phyloP scores from a whole-genome alignment of 1,140 invertebrate species.

The Anagrus nilaparvatae region DNA sequence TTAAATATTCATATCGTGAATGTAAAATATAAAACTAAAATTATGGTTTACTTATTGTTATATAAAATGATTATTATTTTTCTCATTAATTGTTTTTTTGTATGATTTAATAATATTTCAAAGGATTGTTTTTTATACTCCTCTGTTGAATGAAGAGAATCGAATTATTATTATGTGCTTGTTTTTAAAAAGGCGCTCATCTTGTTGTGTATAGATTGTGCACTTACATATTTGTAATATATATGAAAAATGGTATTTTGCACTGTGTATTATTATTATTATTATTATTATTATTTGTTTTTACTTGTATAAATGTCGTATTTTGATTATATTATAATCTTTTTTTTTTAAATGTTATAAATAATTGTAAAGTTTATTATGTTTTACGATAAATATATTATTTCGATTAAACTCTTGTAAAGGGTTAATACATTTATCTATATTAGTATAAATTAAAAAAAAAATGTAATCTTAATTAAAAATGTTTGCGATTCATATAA shows the following conservation, averaged over 20 bases:
- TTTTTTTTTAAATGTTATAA: constrained; percentile 38
- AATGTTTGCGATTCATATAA: constrained; percentile 28
- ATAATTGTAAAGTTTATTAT: constrained; percentile 39
- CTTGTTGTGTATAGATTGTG: constrained; percentile 34
- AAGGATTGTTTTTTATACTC: constrained; percentile 16
- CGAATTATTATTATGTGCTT: too few species aligned
- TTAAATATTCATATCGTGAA: constrained; percentile 2
- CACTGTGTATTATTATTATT: constrained; percentile 27
- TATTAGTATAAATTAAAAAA: constrained; percentile 20
- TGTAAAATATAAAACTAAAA: too few species aligned
- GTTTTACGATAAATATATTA: constrained; percentile 31
- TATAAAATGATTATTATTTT: constrained; percentile 9
- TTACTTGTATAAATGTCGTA: constrained; percentile 27
- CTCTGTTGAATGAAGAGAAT: too few species aligned
- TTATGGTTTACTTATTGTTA: too few species aligned
- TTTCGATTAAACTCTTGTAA: constrained; percentile 25
- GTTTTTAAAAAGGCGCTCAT: too few species aligned
- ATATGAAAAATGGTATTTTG: constrained; percentile 24
- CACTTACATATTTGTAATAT: constrained; percentile 27
- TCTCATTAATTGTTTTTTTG: constrained; percentile 5
- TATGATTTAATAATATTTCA: constrained; percentile 16
- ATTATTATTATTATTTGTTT: too few species aligned
- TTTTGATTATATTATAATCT: constrained; percentile 25
- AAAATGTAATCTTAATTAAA: constrained; percentile 32
- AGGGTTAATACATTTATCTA: constrained; percentile 32